Conservation (phyloP, 2,113 vertebrate genomes). For the Isurus oxyrinchus region DNA sequence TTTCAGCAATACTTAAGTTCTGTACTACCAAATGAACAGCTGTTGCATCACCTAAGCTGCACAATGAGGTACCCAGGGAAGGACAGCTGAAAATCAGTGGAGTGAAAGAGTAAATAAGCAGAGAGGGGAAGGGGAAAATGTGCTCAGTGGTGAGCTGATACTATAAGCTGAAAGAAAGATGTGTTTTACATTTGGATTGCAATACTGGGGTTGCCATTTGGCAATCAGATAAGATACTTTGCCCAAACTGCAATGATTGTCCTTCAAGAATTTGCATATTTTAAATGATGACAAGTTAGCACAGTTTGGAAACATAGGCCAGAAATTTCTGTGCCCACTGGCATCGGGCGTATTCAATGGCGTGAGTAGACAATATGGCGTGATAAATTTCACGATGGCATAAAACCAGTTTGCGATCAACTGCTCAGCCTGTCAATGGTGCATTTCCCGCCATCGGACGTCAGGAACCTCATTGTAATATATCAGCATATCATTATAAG, state of each 20-base stretch:
- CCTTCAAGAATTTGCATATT: background rate
- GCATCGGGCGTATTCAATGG: too few species aligned
- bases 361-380: too few species aligned
- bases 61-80: background rate
- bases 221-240: background rate
- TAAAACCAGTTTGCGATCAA: too few species aligned
- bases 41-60: background rate
- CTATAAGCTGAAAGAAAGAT: background rate
- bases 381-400: too few species aligned
- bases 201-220: background rate
- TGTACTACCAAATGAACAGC: background rate
- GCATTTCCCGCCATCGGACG: too few species aligned
- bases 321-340: too few species aligned
- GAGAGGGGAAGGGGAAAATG: background rate
- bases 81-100: background rate
- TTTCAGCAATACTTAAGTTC: too few species aligned
- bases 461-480: too few species aligned
- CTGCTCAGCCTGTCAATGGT: too few species aligned
- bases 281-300: background rate
- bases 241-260: background rate
- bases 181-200: background rate
- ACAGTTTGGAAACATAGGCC: background rate
- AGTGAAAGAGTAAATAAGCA: background rate
- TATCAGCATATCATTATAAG: too few species aligned
- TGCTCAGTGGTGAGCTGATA: background rate